A percentile compares a stretch with the other conserved stretches of the same genome.
Conservation (phyloP, 2,113 vertebrate genomes). For the Rhombomys opimus region DNA sequence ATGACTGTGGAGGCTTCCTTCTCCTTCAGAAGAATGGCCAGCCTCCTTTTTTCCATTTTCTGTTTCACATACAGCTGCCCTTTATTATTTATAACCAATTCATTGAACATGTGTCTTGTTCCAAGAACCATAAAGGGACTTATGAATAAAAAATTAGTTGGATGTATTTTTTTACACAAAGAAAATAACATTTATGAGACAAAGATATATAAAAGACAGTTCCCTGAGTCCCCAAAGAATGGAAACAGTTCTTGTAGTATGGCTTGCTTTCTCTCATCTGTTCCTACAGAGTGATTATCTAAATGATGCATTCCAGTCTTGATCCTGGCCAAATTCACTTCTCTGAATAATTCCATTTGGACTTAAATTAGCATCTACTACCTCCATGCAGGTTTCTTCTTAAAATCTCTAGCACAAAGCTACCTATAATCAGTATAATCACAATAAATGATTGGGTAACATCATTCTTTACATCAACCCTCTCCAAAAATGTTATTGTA, state of each 20-base stretch:
- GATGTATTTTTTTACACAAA: background rate
- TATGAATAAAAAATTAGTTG: background rate
- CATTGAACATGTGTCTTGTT: background rate
- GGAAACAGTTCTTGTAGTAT: background rate
- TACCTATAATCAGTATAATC: background rate
- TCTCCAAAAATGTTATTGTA: background rate
- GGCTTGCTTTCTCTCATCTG: background rate
- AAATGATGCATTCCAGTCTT: background rate
- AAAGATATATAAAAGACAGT: background rate
- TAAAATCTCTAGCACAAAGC: background rate
- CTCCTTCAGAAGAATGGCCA: background rate
- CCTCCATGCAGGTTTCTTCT: background rate
- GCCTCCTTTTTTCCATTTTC: background rate
- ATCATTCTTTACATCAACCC: background rate
- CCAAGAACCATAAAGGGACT: background rate
- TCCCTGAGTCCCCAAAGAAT: background rate
- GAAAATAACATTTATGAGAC: background rate
- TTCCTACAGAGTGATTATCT: background rate
- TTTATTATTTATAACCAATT: background rate
- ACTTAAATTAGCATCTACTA: background rate
- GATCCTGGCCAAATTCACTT: background rate
- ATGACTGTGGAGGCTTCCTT: background rate
- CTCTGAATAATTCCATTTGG: background rate
- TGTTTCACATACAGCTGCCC: background rate
- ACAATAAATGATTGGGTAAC: background rate